Evolutionary conservation across 1,140 invertebrate species (phyloP).

Genomic region (Drosophila tsacasi): DNA sequence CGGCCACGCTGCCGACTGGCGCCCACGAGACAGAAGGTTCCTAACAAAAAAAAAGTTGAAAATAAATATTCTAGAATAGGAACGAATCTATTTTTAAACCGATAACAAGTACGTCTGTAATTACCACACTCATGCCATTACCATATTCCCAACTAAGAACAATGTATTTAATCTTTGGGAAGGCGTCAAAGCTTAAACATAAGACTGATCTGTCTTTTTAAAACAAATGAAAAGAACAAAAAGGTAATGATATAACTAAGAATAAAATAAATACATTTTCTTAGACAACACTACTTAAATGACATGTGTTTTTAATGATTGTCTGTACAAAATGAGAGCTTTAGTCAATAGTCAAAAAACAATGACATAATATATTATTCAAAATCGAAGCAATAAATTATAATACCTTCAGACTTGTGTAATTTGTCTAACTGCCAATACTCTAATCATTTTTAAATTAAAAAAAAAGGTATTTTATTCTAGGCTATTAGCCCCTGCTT

Average conservation of each 20-base stretch:
- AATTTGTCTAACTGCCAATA: neutral
- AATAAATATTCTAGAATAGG: constrained; percentile 12
- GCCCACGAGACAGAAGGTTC: constrained; percentile 6
- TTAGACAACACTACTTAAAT: neutral
- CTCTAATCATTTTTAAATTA: neutral
- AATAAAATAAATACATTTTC: neutral
- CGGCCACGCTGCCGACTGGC: constrained; percentile 88
- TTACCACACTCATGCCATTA: constrained; percentile 1
- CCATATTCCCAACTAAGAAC: constrained; percentile 1
- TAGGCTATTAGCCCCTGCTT: neutral
- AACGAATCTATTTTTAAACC: constrained; percentile 11
- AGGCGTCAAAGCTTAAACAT: neutral
- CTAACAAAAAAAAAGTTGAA: neutral
- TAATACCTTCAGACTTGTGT: neutral
- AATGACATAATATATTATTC: neutral
- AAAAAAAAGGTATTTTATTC: neutral
- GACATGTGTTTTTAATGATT: neutral
- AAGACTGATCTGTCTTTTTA: neutral
- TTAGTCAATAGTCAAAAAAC: neutral
- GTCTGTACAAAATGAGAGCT: neutral
- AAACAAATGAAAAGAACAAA: neutral
- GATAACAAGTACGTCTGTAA: constrained; percentile 7
- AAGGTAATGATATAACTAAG: neutral
- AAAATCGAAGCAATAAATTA: neutral
- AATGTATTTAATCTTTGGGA: neutral